phyloP scores from a whole-genome alignment of 1,140 invertebrate genomes.

The Calliphora vicina region DNA sequence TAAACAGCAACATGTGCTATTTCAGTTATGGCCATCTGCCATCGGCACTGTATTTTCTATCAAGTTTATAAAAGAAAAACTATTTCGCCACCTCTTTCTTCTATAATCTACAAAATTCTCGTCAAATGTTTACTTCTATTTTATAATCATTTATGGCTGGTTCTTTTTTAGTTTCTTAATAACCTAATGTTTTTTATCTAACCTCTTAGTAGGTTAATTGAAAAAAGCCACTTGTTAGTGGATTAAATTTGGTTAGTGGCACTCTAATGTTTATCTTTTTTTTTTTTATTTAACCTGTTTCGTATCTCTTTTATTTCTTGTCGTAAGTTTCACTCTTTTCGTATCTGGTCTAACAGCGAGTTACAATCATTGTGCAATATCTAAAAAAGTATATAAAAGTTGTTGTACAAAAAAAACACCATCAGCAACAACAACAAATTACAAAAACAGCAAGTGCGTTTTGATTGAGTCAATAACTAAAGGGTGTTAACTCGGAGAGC shows the following conservation, averaged over 20 bases:
- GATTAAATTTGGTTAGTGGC: neutral
- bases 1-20: no score
- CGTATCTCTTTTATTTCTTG: neutral
- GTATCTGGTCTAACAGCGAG: neutral
- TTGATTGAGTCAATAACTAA: neutral
- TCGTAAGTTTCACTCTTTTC: no score
- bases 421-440: neutral
- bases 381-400: neutral
- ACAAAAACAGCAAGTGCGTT: neutral
- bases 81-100: no score
- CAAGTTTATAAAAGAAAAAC: no score
- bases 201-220: slow-evolving; percentile 12
- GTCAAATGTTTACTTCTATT: no score
- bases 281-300: slow-evolving; percentile 19
- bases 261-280: slow-evolving; percentile 16
- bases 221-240: neutral
- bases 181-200: no score
- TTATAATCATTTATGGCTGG: no score
- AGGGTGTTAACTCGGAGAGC: no score
- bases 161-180: no score
- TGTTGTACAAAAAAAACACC: neutral
- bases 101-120: no score
- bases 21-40: no score
- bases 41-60: no score
- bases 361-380: neutral